Conservation (phyloP, 2,888 invertebrate genomes). For the Hymenopus coronatus region DNA sequence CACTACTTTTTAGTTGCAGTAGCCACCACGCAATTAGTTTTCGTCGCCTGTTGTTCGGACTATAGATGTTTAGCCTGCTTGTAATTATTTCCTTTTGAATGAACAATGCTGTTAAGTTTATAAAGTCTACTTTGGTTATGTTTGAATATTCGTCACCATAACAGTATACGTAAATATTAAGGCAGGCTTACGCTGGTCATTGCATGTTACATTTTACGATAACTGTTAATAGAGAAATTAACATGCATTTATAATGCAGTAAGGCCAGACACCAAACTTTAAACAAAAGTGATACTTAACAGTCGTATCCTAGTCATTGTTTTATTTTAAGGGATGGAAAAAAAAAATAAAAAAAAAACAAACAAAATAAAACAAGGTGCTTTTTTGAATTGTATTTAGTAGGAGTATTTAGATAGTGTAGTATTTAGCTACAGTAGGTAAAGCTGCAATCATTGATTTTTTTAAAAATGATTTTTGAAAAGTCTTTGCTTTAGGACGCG, state of each 20-base stretch:
- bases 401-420: slow-evolving; percentile 8
- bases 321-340: slow-evolving; percentile 15
- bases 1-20: background rate
- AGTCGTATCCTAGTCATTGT: slow-evolving; percentile 2
- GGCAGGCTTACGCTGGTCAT: background rate
- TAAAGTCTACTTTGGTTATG: background rate
- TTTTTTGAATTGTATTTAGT: slow-evolving; percentile 20
- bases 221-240: background rate
- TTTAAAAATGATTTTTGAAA: slow-evolving; percentile 3
- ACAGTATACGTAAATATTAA: background rate
- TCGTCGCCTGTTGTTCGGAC: background rate
- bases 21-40: background rate
- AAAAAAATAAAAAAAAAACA: background rate
- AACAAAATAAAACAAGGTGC: slow-evolving; percentile 5
- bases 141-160: background rate
- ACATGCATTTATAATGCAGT: background rate
- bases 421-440: slow-evolving; percentile 3
- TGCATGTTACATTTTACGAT: background rate
- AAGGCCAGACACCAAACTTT: slow-evolving; percentile 17
- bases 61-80: background rate
- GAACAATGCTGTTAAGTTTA: background rate
- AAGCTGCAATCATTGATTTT: slow-evolving; percentile 9
- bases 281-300: slow-evolving; percentile 11
- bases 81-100: background rate
- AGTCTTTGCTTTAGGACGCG: slow-evolving; percentile 12